Evolutionary conservation across 2,797 vertebrate species (phyloP).

Genomic region (Sebastes paucispinis): DNA sequence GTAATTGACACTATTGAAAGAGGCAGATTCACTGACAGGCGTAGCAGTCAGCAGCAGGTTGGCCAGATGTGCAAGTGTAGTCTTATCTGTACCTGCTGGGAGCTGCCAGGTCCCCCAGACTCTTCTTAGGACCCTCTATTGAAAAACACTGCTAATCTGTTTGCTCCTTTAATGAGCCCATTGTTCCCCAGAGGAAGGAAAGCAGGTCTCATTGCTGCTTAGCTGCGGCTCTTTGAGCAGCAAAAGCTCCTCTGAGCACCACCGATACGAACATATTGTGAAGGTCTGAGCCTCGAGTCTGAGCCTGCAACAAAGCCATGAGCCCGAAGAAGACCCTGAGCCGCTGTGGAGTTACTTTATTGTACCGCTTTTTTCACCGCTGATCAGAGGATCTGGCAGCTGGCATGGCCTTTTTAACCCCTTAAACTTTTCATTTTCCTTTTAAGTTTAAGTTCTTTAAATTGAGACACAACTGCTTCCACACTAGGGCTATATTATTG

Average conservation of each 20-base stretch:
- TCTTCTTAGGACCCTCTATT: slow-evolving; percentile 53
- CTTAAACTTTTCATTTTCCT: not conserved
- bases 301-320: slow-evolving; percentile 58
- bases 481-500: not conserved
- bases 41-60: slow-evolving; percentile 32
- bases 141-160: slow-evolving; percentile 79
- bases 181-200: slow-evolving; percentile 77
- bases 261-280: slow-evolving; percentile 68
- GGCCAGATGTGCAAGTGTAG: slow-evolving; percentile 74
- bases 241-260: slow-evolving; percentile 77
- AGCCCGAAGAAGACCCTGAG: slow-evolving; percentile 44
- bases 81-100: slow-evolving; percentile 73
- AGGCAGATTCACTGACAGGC: not conserved
- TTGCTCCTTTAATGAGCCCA: slow-evolving; percentile 82
- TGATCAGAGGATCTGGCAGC: slow-evolving; percentile 35
- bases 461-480: not conserved
- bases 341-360: slow-evolving; percentile 29
- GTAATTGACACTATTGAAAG: not conserved
- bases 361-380: slow-evolving; percentile 22
- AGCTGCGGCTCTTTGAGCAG: slow-evolving; percentile 69
- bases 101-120: slow-evolving; percentile 62
- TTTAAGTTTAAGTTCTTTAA: not conserved
- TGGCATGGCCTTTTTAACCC: slow-evolving; percentile 25
- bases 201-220: slow-evolving; percentile 75
- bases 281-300: slow-evolving; percentile 58